Base-by-base conservation (phyloP, 2,888 invertebrate species). In the Lamellibrachia satsuma region DNA sequence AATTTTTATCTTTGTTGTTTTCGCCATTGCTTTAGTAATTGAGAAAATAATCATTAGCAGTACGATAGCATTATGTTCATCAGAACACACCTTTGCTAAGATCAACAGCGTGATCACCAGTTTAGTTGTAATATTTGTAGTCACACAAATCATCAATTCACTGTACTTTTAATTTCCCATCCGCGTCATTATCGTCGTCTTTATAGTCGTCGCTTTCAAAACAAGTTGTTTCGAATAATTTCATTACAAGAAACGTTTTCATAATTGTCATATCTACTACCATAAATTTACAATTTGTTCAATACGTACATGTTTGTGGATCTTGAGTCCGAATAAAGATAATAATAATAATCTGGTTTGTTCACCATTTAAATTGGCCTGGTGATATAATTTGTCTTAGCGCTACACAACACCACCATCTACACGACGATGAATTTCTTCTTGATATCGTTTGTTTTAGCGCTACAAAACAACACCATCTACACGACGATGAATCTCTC, bases 401-500 rank as follows among this genome's bases (percentile, higher is more conserved):
- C 39, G 1, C 39, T 39, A 39, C 39, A 39, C 39, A 39, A 39
- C 39, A 39, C 39, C 7, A 94, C 95, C 3, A 93, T 96, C 94
- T 96, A 96, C 93, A 95, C 95, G 1, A 95, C 96, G 0, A 94
- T 94, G 93, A 95, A 95, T 93, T 94, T 96, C 93, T 96, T 95
- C 93, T 95, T 57, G 1, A 39, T 39, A 39, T 39, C 39, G 39
- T 39, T 39, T 39, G 39, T 39, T 39, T 39, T 39, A 39, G 39
- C 39, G 39, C 39, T 39, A 39, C 39, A 39, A 39, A 39, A 39
- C 39, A 39, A 39, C 39, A 39, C 39, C 39, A 39, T 39, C 39
- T 39, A 39, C 39, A 39, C 39, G 39, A 39, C 39, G 39, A 39
- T 1, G 39, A 39, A 39, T 39, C 39, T 39, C 39, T 39, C 1